Evolutionary conservation across 2,888 invertebrate genomes (phyloP), one percentile per base, ranked within the genome.

Genomic region (Cerastoderma edule): DNA sequence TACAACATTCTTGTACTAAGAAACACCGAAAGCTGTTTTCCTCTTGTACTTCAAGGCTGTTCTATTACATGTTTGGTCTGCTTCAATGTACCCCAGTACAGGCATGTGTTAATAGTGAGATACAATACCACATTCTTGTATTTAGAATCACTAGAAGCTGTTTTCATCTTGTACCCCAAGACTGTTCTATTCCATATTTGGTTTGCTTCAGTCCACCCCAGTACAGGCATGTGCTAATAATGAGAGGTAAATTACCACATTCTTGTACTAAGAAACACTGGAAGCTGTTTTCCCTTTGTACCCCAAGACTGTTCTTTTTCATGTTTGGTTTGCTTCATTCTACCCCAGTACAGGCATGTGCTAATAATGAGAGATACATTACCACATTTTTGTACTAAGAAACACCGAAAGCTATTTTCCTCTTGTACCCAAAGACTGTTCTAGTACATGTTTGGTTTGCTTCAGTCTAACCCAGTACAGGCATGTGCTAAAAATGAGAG

Each of bases 211-310:
- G n/a, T n/a, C n/a, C n/a, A n/a, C 53, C 53, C 65, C 46, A 68
- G 54, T 54, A 72, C 72, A 66, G 56, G 33, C 65, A 65, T 66
- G 66, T 72, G 72, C 56, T 72, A 65, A 66, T 72, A 54, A 56
- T 46, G 19, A n/a, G 53, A 33, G 16, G 16, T 27, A 35, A 53
- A 72, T 77, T 66, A 77, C 66, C 77, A 53, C 57, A 72, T 24
- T 48, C 56, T 57, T 24, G 72, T 77, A 64, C 75, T 13, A 77
- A 60, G 44, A 6, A 46, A 72, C 16, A 63, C n/a, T 27, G 53
- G n/a, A 72, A 6, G 27, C 24, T 46, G 16, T n/a, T n/a, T n/a
- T n/a, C n/a, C n/a, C n/a, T n/a, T n/a, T n/a, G n/a, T n/a, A n/a
- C n/a, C n/a, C n/a, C n/a, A n/a, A n/a, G n/a, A n/a, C n/a, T n/a